These are phyloP conservation scores for Drosophila heteroneura DNA, from an alignment of 2,888 invertebrate genomes.

Conservation along the genomic window DNA sequence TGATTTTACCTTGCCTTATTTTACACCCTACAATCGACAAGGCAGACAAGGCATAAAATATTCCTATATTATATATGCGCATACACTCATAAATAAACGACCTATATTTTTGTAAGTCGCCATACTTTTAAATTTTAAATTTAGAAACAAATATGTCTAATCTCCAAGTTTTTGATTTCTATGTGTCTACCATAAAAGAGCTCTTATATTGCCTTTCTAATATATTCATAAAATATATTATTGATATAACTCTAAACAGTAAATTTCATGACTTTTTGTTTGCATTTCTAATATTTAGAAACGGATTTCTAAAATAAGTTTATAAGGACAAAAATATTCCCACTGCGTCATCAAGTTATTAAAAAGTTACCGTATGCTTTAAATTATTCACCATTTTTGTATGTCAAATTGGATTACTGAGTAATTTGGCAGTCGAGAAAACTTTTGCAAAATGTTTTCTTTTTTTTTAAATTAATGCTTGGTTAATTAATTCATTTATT, in stretches of 20 bases:
- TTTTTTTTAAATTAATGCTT: constrained; percentile 2
- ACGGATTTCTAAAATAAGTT: not conserved
- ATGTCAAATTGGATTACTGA: not conserved
- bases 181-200: not conserved
- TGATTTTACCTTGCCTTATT: not conserved
- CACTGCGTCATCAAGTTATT: not conserved
- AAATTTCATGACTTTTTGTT: not conserved
- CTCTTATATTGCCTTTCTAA: too few species aligned
- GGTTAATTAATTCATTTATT: not conserved
- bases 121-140: too few species aligned
- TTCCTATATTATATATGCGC: not conserved
- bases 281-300: not conserved
- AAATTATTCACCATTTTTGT: not conserved
- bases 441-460: not conserved
- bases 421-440: not conserved
- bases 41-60: not conserved
- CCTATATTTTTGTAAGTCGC: not conserved
- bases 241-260: not conserved
- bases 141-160: not conserved
- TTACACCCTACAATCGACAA: not conserved
- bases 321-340: not conserved
- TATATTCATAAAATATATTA: too few species aligned
- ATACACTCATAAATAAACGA: not conserved
- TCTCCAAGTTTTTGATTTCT: not conserved
- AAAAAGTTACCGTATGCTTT: not conserved